Evolutionary conservation across 2,888 invertebrate genomes (phyloP).

Genomic region (Polydrusus tereticollis): DNA sequence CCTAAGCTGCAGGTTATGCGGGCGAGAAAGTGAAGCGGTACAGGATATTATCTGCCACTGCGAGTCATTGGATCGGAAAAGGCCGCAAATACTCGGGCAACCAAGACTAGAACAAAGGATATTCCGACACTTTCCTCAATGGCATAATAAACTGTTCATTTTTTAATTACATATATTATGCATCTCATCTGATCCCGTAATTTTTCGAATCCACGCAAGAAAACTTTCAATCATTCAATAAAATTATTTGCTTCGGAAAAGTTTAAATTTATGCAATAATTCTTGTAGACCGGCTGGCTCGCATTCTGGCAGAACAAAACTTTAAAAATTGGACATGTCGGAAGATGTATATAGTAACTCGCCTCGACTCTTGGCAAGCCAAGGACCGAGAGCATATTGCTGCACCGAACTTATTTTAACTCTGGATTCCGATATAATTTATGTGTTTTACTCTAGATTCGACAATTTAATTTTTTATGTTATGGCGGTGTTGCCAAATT

Average conservation of each 20-base stretch:
- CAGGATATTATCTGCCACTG: too few relatives aligned
- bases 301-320: not conserved
- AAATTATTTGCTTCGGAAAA: not conserved
- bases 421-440: not conserved
- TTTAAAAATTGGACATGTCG: slow-evolving; percentile 9
- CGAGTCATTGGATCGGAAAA: too few relatives aligned
- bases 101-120: too few relatives aligned
- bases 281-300: not conserved
- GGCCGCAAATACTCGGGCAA: too few relatives aligned
- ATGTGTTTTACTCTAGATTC: not conserved
- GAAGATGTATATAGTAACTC: not conserved
- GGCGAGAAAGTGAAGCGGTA: too few relatives aligned
- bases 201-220: not conserved
- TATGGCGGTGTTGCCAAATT: too few relatives aligned
- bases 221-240: not conserved
- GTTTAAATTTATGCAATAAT: slow-evolving; percentile 7
- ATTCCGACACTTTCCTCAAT: too few relatives aligned
- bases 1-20: too few relatives aligned
- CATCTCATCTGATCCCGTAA: too few relatives aligned
- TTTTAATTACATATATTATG: too few relatives aligned
- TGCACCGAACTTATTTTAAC: not conserved
- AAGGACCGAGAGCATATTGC: not conserved
- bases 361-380: not conserved
- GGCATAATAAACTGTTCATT: too few relatives aligned
- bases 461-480: not conserved